Evolutionary conservation across 1,140 invertebrate genomes (phyloP).

Genomic region (Epicauta chinensis): DNA sequence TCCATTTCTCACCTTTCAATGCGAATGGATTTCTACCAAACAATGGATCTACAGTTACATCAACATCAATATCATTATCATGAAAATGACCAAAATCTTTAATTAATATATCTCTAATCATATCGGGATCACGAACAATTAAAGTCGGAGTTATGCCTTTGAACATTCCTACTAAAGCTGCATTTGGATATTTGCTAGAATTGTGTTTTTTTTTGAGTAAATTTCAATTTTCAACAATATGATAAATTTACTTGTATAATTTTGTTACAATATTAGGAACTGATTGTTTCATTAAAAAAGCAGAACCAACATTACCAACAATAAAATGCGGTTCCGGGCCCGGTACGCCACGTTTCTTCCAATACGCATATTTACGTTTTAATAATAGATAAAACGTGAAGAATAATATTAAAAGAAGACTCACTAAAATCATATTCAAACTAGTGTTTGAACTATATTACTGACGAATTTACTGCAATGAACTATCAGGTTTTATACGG

Average conservation of each 20-base stretch:
- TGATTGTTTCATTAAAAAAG: constrained; percentile 9
- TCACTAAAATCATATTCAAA: too few species aligned
- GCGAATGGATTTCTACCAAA: constrained; percentile 37
- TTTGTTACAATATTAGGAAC: constrained; percentile 12
- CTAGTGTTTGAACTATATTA: too few species aligned
- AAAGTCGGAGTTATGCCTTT: constrained; percentile 32
- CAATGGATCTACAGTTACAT: constrained; percentile 36
- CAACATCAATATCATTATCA: constrained; percentile 39
- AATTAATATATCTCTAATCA: constrained; percentile 43
- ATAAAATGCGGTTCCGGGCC: constrained; percentile 7
- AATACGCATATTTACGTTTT: constrained; percentile 4
- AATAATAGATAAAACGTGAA: not conserved
- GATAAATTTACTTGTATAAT: constrained; percentile 23
- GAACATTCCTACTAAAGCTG: constrained; percentile 31
- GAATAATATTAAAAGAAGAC: too few species aligned
- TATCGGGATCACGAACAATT: constrained; percentile 41
- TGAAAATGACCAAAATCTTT: constrained; percentile 45
- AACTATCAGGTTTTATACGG: too few species aligned
- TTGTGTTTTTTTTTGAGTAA: not conserved
- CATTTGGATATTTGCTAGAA: constrained; percentile 24
- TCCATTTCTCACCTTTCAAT: constrained; percentile 37
- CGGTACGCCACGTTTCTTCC: constrained; percentile 3
- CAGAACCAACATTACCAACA: constrained; percentile 6
- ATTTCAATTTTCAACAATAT: not conserved
- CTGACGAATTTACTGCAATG: too few species aligned